Conservation (phyloP, 2,113 vertebrate species). For the Chaetura pelagica region DNA sequence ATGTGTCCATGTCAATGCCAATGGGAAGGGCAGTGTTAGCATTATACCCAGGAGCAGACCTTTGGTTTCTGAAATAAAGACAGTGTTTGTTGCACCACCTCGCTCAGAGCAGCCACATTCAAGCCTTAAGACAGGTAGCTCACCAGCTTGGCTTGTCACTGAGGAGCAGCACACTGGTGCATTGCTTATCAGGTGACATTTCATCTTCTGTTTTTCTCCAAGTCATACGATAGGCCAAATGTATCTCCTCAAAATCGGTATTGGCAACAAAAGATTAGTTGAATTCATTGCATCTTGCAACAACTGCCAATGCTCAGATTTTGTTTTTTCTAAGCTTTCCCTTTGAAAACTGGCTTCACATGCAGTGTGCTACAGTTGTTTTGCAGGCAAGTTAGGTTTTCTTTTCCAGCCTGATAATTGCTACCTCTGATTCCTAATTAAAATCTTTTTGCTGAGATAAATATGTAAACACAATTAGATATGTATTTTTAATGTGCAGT, state of each 20-base stretch:
- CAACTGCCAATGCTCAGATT: neutral
- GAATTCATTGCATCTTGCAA: neutral
- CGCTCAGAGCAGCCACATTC: neutral
- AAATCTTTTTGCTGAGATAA: conserved; percentile 56
- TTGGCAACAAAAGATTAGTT: neutral
- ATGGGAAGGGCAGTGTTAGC: neutral
- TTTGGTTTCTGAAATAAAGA: neutral
- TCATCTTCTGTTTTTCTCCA: neutral
- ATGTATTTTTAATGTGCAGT: conserved; percentile 2
- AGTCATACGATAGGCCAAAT: neutral
- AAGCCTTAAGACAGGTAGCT: neutral
- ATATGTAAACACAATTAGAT: conserved; percentile 37
- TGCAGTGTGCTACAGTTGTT: neutral
- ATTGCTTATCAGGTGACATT: neutral
- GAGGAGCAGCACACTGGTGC: neutral
- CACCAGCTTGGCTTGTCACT: neutral
- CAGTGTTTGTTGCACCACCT: neutral
- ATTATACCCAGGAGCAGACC: neutral
- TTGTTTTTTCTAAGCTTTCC: neutral
- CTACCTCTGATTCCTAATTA: conserved; percentile 54
- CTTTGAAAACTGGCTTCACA: neutral
- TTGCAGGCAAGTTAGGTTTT: neutral
- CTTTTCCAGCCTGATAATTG: conserved; percentile 26
- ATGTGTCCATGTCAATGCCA: rapidly evolving
- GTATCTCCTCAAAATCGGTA: neutral